Conservation (phyloP, 2,888 invertebrate species). For the Watsonalla cultraria region DNA sequence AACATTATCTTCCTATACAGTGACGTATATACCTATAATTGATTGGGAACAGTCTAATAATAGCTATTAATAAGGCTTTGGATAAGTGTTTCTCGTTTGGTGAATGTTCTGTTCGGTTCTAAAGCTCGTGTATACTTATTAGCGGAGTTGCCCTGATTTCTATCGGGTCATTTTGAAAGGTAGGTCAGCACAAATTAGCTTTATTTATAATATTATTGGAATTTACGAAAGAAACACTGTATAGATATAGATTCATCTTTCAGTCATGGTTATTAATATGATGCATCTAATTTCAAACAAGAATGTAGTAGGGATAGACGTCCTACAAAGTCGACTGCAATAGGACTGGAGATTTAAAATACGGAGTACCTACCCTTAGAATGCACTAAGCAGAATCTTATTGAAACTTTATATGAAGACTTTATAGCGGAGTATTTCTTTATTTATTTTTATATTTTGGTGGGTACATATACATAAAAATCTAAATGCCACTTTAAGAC, state of each 20-base stretch:
- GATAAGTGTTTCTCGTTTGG: not conserved
- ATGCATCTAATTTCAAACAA: too few relatives aligned
- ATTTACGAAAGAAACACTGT: not conserved
- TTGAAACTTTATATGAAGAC: too few relatives aligned
- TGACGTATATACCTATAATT: slow-evolving; percentile 5
- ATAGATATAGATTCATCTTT: not conserved
- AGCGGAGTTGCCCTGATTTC: not conserved
- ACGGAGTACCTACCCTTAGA: too few relatives aligned
- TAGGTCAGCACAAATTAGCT: not conserved
- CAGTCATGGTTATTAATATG: too few relatives aligned
- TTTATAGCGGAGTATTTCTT: too few relatives aligned
- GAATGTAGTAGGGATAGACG: too few relatives aligned
- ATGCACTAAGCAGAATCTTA: too few relatives aligned
- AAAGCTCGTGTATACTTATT: not conserved
- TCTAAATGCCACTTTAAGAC: too few relatives aligned
- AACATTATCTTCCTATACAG: not conserved
- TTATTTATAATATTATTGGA: not conserved
- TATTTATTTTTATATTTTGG: too few relatives aligned
- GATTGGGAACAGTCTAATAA: not conserved
- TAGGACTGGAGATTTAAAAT: too few relatives aligned
- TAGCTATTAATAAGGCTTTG: not conserved
- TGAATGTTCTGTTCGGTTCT: not conserved
- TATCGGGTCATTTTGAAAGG: not conserved
- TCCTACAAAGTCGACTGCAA: too few relatives aligned
- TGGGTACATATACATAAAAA: too few relatives aligned